Percentiles rank a stretch among this genome's conserved stretches.
phyloP scores from a whole-genome alignment of 30 jellyfish, hydroid and myxozoan species.

The Aurelia sp. region DNA sequence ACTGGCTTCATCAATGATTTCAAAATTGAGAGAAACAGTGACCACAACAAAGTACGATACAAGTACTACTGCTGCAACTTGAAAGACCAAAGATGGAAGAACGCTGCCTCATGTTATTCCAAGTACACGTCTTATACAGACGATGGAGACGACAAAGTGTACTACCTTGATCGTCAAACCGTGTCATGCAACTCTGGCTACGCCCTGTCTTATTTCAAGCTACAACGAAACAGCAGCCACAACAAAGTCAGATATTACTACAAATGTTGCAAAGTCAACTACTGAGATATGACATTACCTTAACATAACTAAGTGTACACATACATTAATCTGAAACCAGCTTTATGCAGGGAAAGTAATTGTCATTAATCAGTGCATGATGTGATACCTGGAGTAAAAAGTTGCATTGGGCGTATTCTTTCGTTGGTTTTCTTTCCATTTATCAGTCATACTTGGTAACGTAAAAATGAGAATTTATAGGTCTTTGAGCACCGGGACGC shows the following conservation, averaged over 20 bases:
- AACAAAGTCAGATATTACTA: constrained; percentile 29
- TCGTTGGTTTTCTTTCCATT: no score
- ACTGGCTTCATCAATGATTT: constrained; percentile 45
- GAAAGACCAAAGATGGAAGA: constrained; percentile 11
- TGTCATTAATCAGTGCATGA: no score
- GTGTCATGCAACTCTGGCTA: constrained; percentile 45
- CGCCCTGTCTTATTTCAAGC: constrained; percentile 24
- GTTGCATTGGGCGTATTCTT: no score
- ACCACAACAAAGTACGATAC: constrained; percentile 46
- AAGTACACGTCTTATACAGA: constrained; percentile 12
- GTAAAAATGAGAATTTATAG: no score
- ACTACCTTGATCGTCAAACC: constrained; percentile 62
- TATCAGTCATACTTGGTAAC: no score
- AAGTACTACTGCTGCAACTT: constrained; percentile 48
- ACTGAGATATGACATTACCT: not conserved
- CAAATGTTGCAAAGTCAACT: constrained; percentile 45
- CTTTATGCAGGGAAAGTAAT: no score
- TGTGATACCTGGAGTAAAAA: no score
- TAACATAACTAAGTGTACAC: no score
- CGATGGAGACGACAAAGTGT: constrained; percentile 47
- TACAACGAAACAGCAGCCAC: constrained; percentile 36
- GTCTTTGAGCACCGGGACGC: no score
- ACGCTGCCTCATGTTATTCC: constrained; percentile 5
- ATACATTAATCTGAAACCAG: no score
- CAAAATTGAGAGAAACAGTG: constrained; percentile 27